These are phyloP conservation scores for Cotesia vestalis DNA, from an alignment of 1,140 invertebrate species.

Conservation along the genomic window DNA sequence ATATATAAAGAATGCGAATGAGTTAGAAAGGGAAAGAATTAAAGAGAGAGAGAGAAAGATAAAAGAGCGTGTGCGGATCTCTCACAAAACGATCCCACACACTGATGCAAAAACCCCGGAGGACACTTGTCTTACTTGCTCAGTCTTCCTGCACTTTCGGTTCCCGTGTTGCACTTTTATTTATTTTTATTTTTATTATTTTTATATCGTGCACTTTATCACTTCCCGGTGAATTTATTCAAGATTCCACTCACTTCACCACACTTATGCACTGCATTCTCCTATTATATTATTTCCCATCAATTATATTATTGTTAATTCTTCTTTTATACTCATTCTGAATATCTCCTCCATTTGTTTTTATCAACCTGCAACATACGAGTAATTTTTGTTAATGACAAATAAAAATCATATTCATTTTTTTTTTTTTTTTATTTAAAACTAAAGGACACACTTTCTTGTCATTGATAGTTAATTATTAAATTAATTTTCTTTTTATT, in stretches of 20 bases:
- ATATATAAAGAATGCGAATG: conserved; percentile 1
- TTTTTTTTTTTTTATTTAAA: background rate
- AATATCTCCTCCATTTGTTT: background rate
- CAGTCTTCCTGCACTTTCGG: conserved; percentile 8
- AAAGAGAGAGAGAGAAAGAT: no score
- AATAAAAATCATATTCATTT: background rate
- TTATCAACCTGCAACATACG: no score
- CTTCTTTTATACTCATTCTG: conserved; percentile 11
- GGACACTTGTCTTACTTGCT: conserved; percentile 4
- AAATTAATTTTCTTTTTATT: background rate
- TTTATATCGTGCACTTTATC: conserved; percentile 17
- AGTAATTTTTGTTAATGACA: no score
- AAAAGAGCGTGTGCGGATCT: background rate
- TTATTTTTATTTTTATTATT: conserved; percentile 11
- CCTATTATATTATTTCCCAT: background rate
- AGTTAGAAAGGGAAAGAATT: background rate
- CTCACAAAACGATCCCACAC: conserved; percentile 17
- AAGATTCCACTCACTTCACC: conserved; percentile 31
- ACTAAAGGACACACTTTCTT: background rate
- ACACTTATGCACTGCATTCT: conserved; percentile 17
- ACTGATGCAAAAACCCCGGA: conserved; percentile 8
- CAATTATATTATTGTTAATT: conserved; percentile 21
- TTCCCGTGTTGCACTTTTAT: conserved; percentile 14
- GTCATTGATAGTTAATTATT: background rate
- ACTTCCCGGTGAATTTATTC: conserved; percentile 17